phyloP scores from a whole-genome alignment of 1,140 invertebrate genomes.

The Dendroctonus valens region DNA sequence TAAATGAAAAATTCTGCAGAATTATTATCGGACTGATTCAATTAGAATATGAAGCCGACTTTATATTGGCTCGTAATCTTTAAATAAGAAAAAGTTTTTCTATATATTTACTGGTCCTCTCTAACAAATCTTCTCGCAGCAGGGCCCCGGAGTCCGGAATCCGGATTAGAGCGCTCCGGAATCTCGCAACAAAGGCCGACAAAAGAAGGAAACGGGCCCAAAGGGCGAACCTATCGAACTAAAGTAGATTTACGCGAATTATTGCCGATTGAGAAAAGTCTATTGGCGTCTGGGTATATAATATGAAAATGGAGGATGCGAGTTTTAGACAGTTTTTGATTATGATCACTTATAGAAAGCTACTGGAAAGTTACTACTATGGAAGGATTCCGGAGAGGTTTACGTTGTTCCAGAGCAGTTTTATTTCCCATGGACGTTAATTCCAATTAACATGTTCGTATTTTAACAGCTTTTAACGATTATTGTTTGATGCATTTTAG shows the following conservation, averaged over 20 bases:
- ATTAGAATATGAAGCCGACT: background rate
- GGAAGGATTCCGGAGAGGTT: background rate
- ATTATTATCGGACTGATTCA: background rate
- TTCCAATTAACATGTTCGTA: background rate
- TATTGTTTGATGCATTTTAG: background rate
- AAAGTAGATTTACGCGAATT: conserved; percentile 32
- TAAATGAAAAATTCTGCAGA: too few species aligned
- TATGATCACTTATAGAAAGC: background rate
- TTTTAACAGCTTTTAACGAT: background rate
- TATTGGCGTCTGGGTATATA: conserved; percentile 10
- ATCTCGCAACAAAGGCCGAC: conserved; percentile 25
- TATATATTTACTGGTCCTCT: background rate
- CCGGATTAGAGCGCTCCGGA: conserved; percentile 25
- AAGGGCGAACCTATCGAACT: conserved; percentile 21
- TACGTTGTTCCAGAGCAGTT: background rate
- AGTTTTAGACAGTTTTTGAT: background rate
- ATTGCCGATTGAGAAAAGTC: conserved; percentile 25
- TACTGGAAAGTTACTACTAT: background rate
- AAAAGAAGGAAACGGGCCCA: conserved; percentile 24
- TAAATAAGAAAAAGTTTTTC: conserved; percentile 14
- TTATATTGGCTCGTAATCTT: background rate
- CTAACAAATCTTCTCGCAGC: conserved; percentile 20
- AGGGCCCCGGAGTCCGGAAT: conserved; percentile 14
- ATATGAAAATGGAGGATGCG: background rate
- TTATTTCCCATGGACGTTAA: background rate